Evolutionary conservation across 2,113 vertebrate genomes (phyloP), one percentile per base, ranked within the genome.

Genomic region (Isichthys henryi): DNA sequence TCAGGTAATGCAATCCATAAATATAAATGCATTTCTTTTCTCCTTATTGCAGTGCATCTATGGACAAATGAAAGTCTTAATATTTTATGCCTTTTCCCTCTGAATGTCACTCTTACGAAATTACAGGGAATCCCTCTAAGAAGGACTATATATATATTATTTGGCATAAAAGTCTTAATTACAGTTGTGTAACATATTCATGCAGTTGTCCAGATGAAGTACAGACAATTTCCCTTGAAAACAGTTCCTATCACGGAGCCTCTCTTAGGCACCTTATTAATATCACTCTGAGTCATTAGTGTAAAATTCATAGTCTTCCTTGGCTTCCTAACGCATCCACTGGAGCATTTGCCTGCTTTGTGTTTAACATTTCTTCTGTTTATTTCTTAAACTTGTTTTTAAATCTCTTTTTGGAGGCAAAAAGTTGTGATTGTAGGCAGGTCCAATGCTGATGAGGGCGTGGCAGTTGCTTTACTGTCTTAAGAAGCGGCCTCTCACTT

Each of bases 1-100:
- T 85, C 80, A 45, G 35, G 35, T 89, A 89, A 84, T 89, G 80
- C 43, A 89, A 85, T 84, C 58, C 80, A 85, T 84, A 89, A 84
- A 89, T 89, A 89, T 62, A 56, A 56, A 85, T 62, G 50, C 77
- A 45, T 52, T 89, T 88, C 56, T 74, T 19, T 31, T 23, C 27
- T 80, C 43, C 83, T 48, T 39, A 48, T 66, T 58, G 19, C 52
- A 21, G 53, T 31, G 39, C 13, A 48, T 46, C 74, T 39, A 46
- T 21, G 43, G 85, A 85, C 50, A 23, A 43, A 62, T 45, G 15
- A 58, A 84, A n/a, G 88, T 21, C 43, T n/a, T 39, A 62, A 53
- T 84, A 58, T 58, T 89, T 21, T 58, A 62, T 45, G 49, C 27
- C 70, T 58, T 82, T 50, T 56, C 74, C 53, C 53, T 43, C 52